These are phyloP conservation scores for Uromys caudimaculatus DNA, from an alignment of 2,797 vertebrate species.

Conservation along the genomic window DNA sequence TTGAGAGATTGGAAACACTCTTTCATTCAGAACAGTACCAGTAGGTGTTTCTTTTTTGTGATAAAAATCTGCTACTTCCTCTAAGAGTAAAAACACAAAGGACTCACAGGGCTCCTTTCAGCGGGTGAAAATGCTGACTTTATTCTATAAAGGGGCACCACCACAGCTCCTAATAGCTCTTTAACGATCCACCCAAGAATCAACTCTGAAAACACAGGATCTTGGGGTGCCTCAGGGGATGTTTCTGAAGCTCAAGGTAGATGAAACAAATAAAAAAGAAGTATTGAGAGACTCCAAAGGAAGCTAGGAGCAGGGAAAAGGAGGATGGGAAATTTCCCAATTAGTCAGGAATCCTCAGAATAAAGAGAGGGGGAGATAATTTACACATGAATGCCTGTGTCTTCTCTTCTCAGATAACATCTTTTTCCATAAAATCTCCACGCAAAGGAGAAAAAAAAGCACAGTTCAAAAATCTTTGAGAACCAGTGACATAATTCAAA, in stretches of 20 bases:
- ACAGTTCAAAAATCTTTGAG: slow-evolving; percentile 45
- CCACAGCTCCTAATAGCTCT: slow-evolving; percentile 65
- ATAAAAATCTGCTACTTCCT: slow-evolving; percentile 59
- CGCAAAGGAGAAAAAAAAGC: background rate
- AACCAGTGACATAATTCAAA: slow-evolving; percentile 14
- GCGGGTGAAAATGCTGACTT: slow-evolving; percentile 17
- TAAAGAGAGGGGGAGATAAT: background rate
- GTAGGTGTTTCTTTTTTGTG: slow-evolving; percentile 66
- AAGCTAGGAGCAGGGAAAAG: background rate
- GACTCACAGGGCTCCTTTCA: background rate
- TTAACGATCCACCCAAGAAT: slow-evolving; percentile 64
- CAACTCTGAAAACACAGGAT: slow-evolving; percentile 59
- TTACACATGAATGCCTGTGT: background rate
- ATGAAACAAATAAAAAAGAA: slow-evolving; percentile 64
- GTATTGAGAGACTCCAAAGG: slow-evolving; percentile 14
- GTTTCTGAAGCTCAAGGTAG: slow-evolving; percentile 59
- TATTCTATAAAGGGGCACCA: slow-evolving; percentile 51
- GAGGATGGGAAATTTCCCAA: background rate
- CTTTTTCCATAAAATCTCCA: slow-evolving; percentile 28
- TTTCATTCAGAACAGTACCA: slow-evolving; percentile 44
- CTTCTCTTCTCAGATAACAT: background rate
- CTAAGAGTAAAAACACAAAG: slow-evolving; percentile 64
- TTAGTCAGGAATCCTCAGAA: slow-evolving; percentile 26
- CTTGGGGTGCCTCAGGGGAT: slow-evolving; percentile 32
- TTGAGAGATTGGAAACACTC: background rate